phyloP scores from a whole-genome alignment of 1,140 invertebrate genomes.

The Conopomorpha cramerella region DNA sequence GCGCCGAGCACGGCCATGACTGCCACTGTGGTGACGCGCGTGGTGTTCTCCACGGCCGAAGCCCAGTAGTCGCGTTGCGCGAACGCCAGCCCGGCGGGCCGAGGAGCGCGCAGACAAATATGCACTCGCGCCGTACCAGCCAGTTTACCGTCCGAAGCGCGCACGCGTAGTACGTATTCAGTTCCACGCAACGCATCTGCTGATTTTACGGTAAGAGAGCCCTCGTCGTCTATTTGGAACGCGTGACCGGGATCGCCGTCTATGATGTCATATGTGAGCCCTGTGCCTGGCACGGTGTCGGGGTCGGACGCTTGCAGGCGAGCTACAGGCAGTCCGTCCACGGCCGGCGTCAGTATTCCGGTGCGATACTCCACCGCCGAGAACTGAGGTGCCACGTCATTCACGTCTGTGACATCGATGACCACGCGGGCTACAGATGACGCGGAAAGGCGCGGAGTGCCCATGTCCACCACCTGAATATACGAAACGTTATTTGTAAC shows the following conservation, averaged over 20 bases:
- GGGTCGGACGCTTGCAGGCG: conserved; percentile 74
- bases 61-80: conserved; percentile 81
- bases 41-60: conserved; percentile 82
- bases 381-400: conserved; percentile 85
- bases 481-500: too few relatives aligned
- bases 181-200: conserved; percentile 17
- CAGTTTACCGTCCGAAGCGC: conserved; percentile 76
- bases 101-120: conserved; percentile 70
- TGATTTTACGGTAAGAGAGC: conserved; percentile 66
- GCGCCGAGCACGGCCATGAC: conserved; percentile 87
- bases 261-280: conserved; percentile 79
- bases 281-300: conserved; percentile 66
- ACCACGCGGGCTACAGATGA: conserved; percentile 72
- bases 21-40: conserved; percentile 76
- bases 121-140: conserved; percentile 69
- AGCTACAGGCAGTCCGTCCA: conserved; percentile 71
- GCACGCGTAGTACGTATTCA: conserved; percentile 70
- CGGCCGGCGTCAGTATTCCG: conserved; percentile 80
- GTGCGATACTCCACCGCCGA: conserved; percentile 71
- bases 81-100: conserved; percentile 80
- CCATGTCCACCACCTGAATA: conserved; percentile 82
- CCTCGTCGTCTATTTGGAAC: conserved; percentile 78
- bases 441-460: conserved; percentile 79
- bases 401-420: conserved; percentile 82
- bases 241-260: conserved; percentile 79